These are phyloP conservation scores for Andrena fulva DNA, from an alignment of 2,888 invertebrate genomes.

Conservation along the genomic window DNA sequence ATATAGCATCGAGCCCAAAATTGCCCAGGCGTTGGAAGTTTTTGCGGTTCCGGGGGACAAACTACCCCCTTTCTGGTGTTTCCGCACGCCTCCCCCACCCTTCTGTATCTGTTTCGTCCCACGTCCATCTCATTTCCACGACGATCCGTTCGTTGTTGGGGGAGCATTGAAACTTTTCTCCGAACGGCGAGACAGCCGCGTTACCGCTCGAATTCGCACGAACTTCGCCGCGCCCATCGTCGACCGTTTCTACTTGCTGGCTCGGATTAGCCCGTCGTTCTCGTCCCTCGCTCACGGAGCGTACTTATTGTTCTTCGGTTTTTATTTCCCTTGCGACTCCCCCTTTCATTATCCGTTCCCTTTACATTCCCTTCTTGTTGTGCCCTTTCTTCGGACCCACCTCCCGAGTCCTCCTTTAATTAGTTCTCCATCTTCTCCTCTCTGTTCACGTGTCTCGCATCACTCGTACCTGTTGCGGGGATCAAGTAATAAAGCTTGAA, in stretches of 20 bases:
- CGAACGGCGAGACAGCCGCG: conserved; percentile 19
- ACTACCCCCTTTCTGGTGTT: conserved; percentile 17
- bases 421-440: conserved; percentile 4
- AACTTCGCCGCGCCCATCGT: conserved; percentile 51
- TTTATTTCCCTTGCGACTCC: conserved; percentile 47
- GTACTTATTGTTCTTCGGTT: conserved; percentile 25
- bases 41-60: conserved; percentile 46
- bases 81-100: not conserved
- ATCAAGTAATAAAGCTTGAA: conserved; percentile 7
- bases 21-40: conserved; percentile 58
- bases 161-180: conserved; percentile 56
- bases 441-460: conserved; percentile 14
- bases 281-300: not conserved
- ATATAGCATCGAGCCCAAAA: conserved; percentile 45
- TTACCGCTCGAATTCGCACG: conserved; percentile 48
- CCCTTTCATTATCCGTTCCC: conserved; percentile 23
- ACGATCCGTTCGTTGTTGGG: conserved; percentile 42
- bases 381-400: not conserved
- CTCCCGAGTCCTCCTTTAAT: conserved; percentile 27
- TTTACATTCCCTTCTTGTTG: not conserved
- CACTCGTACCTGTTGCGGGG: conserved; percentile 41
- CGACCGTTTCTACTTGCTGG: conserved; percentile 35
- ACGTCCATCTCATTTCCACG: conserved; percentile 10
- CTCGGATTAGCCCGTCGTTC: conserved; percentile 18
- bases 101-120: conserved; percentile 5